Conservation (phyloP, 2,797 vertebrate genomes). For the Myripristis murdjan region DNA sequence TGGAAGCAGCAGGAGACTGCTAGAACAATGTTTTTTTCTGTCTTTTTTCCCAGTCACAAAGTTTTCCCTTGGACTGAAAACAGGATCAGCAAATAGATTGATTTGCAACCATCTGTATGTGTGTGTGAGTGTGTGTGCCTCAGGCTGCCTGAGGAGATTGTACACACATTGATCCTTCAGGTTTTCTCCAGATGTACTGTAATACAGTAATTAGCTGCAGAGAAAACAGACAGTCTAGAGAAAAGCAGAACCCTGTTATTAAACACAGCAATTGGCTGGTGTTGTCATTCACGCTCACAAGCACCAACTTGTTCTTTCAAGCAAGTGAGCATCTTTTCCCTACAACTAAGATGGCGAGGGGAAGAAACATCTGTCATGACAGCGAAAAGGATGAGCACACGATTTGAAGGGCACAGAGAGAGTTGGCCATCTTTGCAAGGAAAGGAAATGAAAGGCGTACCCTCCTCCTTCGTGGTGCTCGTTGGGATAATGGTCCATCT, state of each 20-base stretch:
- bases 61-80: slow-evolving; percentile 51
- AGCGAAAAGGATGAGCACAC: not conserved
- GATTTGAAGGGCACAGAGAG: not conserved
- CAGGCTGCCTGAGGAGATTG: slow-evolving; percentile 30
- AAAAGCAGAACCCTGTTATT: slow-evolving; percentile 43
- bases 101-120: slow-evolving; percentile 62
- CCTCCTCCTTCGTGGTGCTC: slow-evolving; percentile 94
- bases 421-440: not conserved
- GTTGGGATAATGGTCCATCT: slow-evolving; percentile 93
- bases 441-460: slow-evolving; percentile 63
- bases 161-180: slow-evolving; percentile 43
- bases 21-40: slow-evolving; percentile 29
- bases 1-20: slow-evolving; percentile 42
- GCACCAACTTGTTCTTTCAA: slow-evolving; percentile 21
- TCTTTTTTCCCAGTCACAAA: slow-evolving; percentile 46
- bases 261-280: slow-evolving; percentile 30
- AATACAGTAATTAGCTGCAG: slow-evolving; percentile 61
- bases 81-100: slow-evolving; percentile 54
- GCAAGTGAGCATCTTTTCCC: slow-evolving; percentile 19
- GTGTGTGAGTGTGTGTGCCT: slow-evolving; percentile 20
- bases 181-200: slow-evolving; percentile 61
- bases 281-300: slow-evolving; percentile 21
- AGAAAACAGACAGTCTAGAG: slow-evolving; percentile 37
- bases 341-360: not conserved
- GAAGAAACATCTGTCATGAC: not conserved